Evolutionary conservation across 2,888 invertebrate genomes (phyloP).

Genomic region (Cerastis leucographa): DNA sequence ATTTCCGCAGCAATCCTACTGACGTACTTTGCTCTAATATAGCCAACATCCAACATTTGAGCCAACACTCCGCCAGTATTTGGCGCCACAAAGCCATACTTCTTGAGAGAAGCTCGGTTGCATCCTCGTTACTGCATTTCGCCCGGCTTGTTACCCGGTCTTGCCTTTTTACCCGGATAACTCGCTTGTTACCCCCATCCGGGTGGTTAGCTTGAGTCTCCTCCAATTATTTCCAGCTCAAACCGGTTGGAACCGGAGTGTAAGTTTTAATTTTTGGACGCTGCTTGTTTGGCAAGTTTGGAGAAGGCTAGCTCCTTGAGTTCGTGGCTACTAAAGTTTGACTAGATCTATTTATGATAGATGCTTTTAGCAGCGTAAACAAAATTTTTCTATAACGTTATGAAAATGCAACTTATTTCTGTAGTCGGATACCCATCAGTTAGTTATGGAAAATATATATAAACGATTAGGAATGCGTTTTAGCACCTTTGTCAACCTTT

Average conservation of each 20-base stretch:
- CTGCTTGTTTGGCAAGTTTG: conserved; percentile 61
- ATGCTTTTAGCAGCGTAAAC: conserved; percentile 39
- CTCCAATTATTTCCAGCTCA: conserved; percentile 88
- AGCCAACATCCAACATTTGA: conserved; percentile 44
- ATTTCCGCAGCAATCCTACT: not conserved
- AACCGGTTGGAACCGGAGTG: conserved; percentile 82
- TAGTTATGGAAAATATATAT: not conserved
- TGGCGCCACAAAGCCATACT: conserved; percentile 69
- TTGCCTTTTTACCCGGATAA: conserved; percentile 78
- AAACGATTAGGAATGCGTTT: not conserved
- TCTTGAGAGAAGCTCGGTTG: conserved; percentile 77
- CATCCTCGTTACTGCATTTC: conserved; percentile 79
- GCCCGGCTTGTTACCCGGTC: conserved; percentile 77
- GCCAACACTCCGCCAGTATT: conserved; percentile 57
- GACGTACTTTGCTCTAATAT: conserved; percentile 12
- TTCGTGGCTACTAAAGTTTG: conserved; percentile 44
- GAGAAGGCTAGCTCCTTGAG: conserved; percentile 40
- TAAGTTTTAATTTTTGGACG: conserved; percentile 76
- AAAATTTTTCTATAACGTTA: conserved; percentile 26
- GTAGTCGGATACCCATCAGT: not conserved
- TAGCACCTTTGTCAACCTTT: not conserved
- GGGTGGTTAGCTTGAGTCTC: conserved; percentile 87
- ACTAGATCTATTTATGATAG: conserved; percentile 43
- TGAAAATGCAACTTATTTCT: conserved; percentile 9
- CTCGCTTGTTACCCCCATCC: conserved; percentile 86